These are phyloP conservation scores for Drosophila prolongata DNA, from an alignment of 2,888 invertebrate genomes.

Conservation along the genomic window DNA sequence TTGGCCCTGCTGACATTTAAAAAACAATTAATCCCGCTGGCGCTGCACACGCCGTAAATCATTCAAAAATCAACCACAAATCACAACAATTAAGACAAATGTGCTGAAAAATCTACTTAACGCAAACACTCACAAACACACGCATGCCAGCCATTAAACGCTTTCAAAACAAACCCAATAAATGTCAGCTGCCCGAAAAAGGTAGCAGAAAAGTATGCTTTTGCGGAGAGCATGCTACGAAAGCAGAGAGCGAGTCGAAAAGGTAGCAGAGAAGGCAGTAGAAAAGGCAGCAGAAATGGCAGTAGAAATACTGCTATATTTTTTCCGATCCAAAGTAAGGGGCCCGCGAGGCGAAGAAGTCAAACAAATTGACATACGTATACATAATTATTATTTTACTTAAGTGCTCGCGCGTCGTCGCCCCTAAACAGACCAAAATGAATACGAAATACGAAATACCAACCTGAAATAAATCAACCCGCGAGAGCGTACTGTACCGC, in stretches of 20 bases:
- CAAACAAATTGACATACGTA: slow-evolving; percentile 83
- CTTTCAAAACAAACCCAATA: slow-evolving; percentile 81
- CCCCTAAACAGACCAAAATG: slow-evolving; percentile 79
- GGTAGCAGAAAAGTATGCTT: slow-evolving; percentile 46
- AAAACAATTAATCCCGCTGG: slow-evolving; percentile 63
- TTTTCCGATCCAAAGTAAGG: slow-evolving; percentile 10
- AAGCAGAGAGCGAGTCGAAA: not conserved
- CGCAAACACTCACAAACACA: slow-evolving; percentile 39
- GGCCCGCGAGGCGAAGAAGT: slow-evolving; percentile 75
- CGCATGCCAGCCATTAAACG: slow-evolving; percentile 60
- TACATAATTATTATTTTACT: slow-evolving; percentile 81
- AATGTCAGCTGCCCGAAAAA: slow-evolving; percentile 64
- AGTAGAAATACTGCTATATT: slow-evolving; percentile 49
- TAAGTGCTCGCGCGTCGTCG: slow-evolving; percentile 82
- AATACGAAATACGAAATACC: slow-evolving; percentile 79
- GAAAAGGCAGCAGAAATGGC: slow-evolving; percentile 25
- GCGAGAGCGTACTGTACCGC: slow-evolving; percentile 69
- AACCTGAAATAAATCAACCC: slow-evolving; percentile 82
- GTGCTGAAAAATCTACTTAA: slow-evolving; percentile 80
- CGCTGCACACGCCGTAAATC: slow-evolving; percentile 63
- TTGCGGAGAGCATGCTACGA: not conserved
- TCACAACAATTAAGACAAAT: slow-evolving; percentile 78
- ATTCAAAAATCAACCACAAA: slow-evolving; percentile 81
- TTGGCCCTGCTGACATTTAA: slow-evolving; percentile 55
- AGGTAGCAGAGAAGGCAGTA: slow-evolving; percentile 45